Base-by-base conservation (phyloP, 1,140 invertebrate species). In the Dendrolimus punctatus region DNA sequence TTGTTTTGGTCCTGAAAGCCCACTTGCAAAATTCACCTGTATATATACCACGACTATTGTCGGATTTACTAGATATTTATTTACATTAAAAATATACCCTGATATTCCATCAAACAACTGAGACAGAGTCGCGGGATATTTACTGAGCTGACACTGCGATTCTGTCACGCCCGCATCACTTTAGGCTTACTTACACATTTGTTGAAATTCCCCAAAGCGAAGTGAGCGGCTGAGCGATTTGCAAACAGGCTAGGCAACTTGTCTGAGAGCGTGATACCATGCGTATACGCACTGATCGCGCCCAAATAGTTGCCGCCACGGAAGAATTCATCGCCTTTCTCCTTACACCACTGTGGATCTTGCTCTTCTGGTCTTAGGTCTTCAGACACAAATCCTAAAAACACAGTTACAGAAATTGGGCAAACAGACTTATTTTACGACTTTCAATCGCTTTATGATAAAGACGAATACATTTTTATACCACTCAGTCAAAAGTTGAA, bases 321-420 rank as follows among this genome's bases (percentile, higher is more conserved):
- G 74, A 93, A 92, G 69, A 96, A 95, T 55, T 92, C 90, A 72
- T 95, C 91, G 62, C 94, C 95, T 87, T 96, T 96, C 47, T 93
- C 90, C 60, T 94, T 91, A 43, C 96, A 90, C 91, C 93, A 96
- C 53, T 92, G 86, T 4, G 95, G 94, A 87, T 96, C 93, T 65
- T 91, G 91, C 80, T 97, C 95, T 77, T 96, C 94, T 6, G 92
- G 91, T 52, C 91, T 87, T 4, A 96, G 83, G 85, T 97, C 94
- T 71, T 92, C 91, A 37, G 91, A 90, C 23, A 92, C 87, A 63
- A 95, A 92, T 0, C 87, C 87, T 88, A 51, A 10, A 41, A 58
- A 42, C 5, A 36, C 37, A 6, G 8, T 36, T 36, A 36, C 9
- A 46, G 23, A 23, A 23, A 23, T 23, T 23, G 23, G 23, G 23